These are phyloP conservation scores for Tretioscincus oriximinensis DNA, from an alignment of 2,113 vertebrate species.

Conservation along the genomic window DNA sequence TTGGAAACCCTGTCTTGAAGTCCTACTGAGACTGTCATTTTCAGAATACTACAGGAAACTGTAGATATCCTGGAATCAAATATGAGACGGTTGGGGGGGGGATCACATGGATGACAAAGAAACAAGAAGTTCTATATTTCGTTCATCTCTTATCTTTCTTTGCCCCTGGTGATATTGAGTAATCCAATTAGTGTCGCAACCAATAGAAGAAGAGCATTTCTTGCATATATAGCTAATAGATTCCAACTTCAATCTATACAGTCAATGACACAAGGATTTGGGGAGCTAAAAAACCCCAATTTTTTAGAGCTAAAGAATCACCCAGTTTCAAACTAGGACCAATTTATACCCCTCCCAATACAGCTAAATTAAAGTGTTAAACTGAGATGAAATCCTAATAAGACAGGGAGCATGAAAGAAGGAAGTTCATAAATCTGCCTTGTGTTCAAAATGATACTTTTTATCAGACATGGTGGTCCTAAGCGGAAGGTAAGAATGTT, in stretches of 20 bases:
- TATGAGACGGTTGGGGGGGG: background rate
- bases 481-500: too few relatives aligned
- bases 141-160: background rate
- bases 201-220: background rate
- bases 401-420: too few relatives aligned
- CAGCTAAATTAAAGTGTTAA: too few relatives aligned
- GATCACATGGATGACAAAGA: background rate
- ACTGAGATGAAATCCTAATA: too few relatives aligned
- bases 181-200: background rate
- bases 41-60: background rate
- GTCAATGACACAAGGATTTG: background rate
- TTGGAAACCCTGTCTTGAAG: background rate
- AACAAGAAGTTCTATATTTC: background rate
- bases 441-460: too few relatives aligned
- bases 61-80: background rate
- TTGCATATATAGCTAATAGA: background rate
- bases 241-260: background rate
- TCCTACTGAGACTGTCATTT: background rate
- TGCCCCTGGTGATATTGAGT: background rate
- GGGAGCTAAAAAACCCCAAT: background rate
- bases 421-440: too few relatives aligned
- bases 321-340: too few relatives aligned
- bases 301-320: background rate
- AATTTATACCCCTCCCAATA: too few relatives aligned
- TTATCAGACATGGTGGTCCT: too few relatives aligned